Base-by-base conservation (phyloP, 2,888 invertebrate genomes). In the Sinopyrophorus schimmeli region DNA sequence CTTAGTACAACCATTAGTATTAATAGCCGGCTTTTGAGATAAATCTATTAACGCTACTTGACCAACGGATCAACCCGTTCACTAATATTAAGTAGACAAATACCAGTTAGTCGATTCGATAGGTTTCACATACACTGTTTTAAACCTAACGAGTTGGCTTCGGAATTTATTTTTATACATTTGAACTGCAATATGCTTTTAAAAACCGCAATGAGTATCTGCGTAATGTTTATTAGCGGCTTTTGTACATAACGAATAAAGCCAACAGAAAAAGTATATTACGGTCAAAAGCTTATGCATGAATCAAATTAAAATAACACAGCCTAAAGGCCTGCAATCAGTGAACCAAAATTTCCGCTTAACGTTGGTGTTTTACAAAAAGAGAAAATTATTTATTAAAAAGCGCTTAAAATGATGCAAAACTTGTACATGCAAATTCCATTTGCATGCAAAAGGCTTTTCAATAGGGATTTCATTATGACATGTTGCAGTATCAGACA, bases 361-460 rank as follows among this genome's bases (percentile, higher is more conserved):
- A 17, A 14, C 21, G 14, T 21, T 10, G 39, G n/a, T 30, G 11
- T 15, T 6, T 32, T 23, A 24, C 15, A 32, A 24, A 41, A 38
- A 31, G 9, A 4, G 6, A 4, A 35, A 39, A 44, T 44, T 16
- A 44, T 44, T 44, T 37, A 44, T 28, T 27, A 30, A 44, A 44
- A 44, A 37, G 28, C 30, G 35, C 37, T 37, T 30, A 39, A 38
- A 46, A 27, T 14, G 18, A 23, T 34, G 28, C 40, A 34, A 34
- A 40, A 20, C 31, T 27, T 40, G 27, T 47, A 47, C 47, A 47
- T 47, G 40, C 47, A 35, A 40, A 47, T 34, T 40, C 40, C 47
- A 47, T 47, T 47, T 47, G 40, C 32, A 40, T 40, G 34, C 27
- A 47, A 40, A 47, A 9, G 17, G 26, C 30, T 32, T 47, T 39